Conservation (phyloP, 2,888 invertebrate species). For the Chloroclystis v-ata region DNA sequence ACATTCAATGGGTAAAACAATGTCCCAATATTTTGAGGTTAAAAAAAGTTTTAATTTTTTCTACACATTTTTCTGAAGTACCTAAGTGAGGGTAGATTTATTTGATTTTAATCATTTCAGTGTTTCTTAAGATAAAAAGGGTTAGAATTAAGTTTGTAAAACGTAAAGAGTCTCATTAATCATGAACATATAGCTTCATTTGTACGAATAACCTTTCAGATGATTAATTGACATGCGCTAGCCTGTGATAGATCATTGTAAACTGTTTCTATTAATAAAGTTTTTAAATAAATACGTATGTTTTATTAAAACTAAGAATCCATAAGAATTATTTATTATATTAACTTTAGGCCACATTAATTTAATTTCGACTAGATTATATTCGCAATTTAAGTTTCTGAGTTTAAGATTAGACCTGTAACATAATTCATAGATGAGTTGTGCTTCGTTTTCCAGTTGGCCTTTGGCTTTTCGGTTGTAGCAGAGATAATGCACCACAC, state of each 20-base stretch:
- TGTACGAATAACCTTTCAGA: constrained; percentile 8
- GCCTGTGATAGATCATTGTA: constrained; percentile 72
- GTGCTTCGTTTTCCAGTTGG: constrained; percentile 5
- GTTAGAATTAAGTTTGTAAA: constrained; percentile 22
- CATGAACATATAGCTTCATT: constrained; percentile 8
- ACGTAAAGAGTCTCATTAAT: constrained; percentile 20
- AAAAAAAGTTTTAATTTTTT: too few species aligned
- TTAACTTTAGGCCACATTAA: too few species aligned
- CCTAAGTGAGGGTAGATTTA: constrained; percentile 9
- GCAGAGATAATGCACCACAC: constrained; percentile 45
- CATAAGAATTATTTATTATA: too few species aligned
- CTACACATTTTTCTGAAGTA: neutral
- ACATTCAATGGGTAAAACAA: too few species aligned
- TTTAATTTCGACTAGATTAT: too few species aligned
- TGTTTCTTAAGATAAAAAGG: constrained; percentile 20
- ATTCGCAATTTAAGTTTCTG: too few species aligned
- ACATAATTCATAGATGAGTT: constrained; percentile 5
- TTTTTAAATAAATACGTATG: constrained; percentile 25
- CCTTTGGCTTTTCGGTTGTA: constrained; percentile 18
- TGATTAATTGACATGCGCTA: constrained; percentile 46
- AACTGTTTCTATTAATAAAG: constrained; percentile 63
- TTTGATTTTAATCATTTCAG: constrained; percentile 15
- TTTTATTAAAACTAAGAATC: neutral
- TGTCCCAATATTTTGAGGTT: too few species aligned
- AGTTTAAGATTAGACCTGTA: too few species aligned